These are phyloP conservation scores for Drosophila vallismaia DNA, from an alignment of 2,888 invertebrate genomes.

Conservation along the genomic window DNA sequence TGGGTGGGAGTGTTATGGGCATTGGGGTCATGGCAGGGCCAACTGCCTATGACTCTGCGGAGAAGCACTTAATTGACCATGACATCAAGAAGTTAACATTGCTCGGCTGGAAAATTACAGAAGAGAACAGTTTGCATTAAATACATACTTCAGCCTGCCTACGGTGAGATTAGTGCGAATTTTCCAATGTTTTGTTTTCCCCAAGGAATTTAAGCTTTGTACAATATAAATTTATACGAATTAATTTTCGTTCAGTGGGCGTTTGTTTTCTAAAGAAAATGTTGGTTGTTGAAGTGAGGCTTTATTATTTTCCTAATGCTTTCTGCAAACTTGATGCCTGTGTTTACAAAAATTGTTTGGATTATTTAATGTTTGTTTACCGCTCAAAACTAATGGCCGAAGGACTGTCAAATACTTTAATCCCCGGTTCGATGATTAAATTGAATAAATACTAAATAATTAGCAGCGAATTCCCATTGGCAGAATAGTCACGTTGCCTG, in stretches of 20 bases:
- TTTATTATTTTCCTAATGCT: background rate
- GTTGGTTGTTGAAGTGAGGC: background rate
- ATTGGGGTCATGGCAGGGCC: background rate
- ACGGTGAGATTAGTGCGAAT: conserved; percentile 53
- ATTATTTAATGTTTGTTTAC: conserved; percentile 5
- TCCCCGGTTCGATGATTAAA: conserved; percentile 5
- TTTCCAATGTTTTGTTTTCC: conserved; percentile 22
- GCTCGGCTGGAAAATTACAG: conserved; percentile 55
- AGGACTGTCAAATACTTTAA: conserved; percentile 17
- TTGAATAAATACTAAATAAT: conserved; percentile 43
- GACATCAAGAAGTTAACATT: conserved; percentile 76
- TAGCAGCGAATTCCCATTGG: conserved; percentile 25
- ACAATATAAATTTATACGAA: background rate
- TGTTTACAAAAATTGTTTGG: background rate
- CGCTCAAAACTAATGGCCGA: background rate
- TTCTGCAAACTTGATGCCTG: background rate
- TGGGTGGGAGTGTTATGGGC: background rate
- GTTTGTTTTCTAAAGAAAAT: background rate
- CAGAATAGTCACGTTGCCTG: conserved; percentile 40
- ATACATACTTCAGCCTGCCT: conserved; percentile 56
- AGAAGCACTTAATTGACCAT: conserved; percentile 72
- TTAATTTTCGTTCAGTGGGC: background rate
- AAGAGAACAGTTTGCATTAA: conserved; percentile 44
- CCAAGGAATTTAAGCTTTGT: conserved; percentile 44
- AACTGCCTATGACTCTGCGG: conserved; percentile 38